phyloP scores from a whole-genome alignment of 2,113 vertebrate species.

The Lethenteron camtschaticum region DNA sequence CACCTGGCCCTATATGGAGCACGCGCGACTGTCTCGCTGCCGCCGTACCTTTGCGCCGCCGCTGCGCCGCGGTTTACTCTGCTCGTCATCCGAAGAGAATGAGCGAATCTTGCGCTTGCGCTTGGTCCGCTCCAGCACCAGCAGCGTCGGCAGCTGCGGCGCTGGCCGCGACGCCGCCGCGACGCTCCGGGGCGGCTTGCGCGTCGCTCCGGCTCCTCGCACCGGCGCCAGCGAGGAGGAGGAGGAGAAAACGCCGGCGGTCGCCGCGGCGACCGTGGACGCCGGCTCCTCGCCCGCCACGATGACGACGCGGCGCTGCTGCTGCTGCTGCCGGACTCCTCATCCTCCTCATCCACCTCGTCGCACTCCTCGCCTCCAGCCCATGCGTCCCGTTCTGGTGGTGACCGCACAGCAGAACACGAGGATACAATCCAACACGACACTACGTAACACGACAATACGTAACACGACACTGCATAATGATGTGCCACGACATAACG shows the following conservation, averaged over 20 bases:
- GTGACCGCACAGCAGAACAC: too few relatives aligned
- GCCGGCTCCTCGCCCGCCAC: slow-evolving; percentile 46
- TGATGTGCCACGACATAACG: too few relatives aligned
- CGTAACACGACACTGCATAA: too few relatives aligned
- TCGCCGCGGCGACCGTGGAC: too few relatives aligned
- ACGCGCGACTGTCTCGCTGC: too few relatives aligned
- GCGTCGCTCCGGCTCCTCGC: slow-evolving; percentile 89
- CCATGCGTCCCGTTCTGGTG: too few relatives aligned
- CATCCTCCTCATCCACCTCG: slow-evolving; percentile 55
- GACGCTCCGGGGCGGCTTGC: slow-evolving; percentile 51
- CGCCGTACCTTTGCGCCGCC: not conserved
- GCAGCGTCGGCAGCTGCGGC: not conserved
- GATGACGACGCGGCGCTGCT: slow-evolving; percentile 58
- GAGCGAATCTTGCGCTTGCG: slow-evolving; percentile 4
- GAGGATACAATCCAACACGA: too few relatives aligned
- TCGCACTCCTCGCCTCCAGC: slow-evolving; percentile 39
- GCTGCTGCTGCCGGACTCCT: slow-evolving; percentile 69
- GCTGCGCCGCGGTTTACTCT: not conserved
- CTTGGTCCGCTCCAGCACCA: not conserved
- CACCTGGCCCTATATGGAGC: too few relatives aligned
- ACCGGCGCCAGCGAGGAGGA: slow-evolving; percentile 28
- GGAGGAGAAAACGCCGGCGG: slow-evolving; percentile 37
- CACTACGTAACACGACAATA: too few relatives aligned
- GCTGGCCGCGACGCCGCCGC: slow-evolving; percentile 78
- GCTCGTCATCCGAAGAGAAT: not conserved